phyloP scores from a whole-genome alignment of 2,888 invertebrate species.

The Augochlorella aurata region DNA sequence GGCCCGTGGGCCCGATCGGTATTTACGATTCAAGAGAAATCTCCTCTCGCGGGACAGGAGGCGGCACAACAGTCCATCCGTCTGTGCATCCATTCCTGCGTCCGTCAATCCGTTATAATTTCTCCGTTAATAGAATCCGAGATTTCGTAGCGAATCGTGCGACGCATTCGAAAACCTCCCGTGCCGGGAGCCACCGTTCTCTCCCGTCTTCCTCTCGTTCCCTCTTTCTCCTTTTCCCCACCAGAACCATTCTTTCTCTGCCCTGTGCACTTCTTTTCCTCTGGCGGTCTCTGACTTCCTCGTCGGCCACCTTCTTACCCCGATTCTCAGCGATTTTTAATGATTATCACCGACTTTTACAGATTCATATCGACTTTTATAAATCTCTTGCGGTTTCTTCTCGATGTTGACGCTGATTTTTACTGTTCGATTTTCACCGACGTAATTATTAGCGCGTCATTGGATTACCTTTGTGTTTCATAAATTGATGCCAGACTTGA shows the following conservation, averaged over 20 bases:
- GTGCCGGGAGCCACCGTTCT: constrained; percentile 45
- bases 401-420: no score
- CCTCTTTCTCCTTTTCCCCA: neutral
- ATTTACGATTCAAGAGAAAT: constrained; percentile 78
- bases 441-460: no score
- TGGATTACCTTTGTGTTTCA: no score
- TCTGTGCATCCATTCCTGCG: constrained; percentile 64
- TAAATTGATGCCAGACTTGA: no score
- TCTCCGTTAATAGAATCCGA: constrained; percentile 81
- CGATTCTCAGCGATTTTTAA: neutral
- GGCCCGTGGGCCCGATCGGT: constrained; percentile 56
- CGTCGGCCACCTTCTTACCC: neutral
- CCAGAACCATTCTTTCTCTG: constrained; percentile 5
- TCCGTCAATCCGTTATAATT: constrained; percentile 81
- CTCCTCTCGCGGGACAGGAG: constrained; percentile 62
- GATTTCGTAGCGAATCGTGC: constrained; percentile 80
- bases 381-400: no score
- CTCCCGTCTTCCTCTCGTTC: neutral
- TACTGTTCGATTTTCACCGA: no score
- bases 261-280: neutral
- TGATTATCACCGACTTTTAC: neutral
- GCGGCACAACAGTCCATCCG: constrained; percentile 61
- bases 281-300: constrained; percentile 1
- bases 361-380: no score
- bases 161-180: constrained; percentile 72